Evolutionary conservation across 2,797 vertebrate species (phyloP).

Genomic region (Rhyacichthys aspro): DNA sequence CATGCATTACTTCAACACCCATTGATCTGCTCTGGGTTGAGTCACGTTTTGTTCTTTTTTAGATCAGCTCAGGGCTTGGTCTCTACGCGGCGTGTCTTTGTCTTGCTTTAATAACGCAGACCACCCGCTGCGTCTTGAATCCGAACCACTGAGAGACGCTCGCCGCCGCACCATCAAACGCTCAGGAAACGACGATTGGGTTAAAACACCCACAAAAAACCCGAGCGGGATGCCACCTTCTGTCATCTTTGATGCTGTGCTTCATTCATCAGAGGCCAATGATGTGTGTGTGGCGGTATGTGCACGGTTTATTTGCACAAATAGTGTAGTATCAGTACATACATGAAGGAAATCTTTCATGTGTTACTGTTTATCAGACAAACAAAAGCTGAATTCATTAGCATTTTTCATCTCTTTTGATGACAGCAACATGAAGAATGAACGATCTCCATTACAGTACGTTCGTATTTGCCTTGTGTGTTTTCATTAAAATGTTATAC

Average conservation of each 20-base stretch:
- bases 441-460: background rate
- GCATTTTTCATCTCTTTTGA: background rate
- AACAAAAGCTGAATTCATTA: slow-evolving; percentile 14
- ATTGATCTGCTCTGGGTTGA: background rate
- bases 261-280: slow-evolving; percentile 48
- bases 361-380: slow-evolving; percentile 24
- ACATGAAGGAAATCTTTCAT: slow-evolving; percentile 34
- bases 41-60: slow-evolving; percentile 33
- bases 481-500: too few relatives aligned
- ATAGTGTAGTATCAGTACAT: slow-evolving; percentile 18
- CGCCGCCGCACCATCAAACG: slow-evolving; percentile 41
- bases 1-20: slow-evolving; percentile 46
- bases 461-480: too few relatives aligned
- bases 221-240: too few relatives aligned
- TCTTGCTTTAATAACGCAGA: slow-evolving; percentile 42
- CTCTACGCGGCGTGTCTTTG: slow-evolving; percentile 38
- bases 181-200: slow-evolving; percentile 55
- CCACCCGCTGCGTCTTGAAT: slow-evolving; percentile 42
- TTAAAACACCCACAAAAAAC: slow-evolving; percentile 43
- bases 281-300: slow-evolving; percentile 15
- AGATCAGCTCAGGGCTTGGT: slow-evolving; percentile 48
- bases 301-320: slow-evolving; percentile 27
- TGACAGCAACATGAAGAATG: background rate
- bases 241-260: slow-evolving; percentile 54
- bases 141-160: slow-evolving; percentile 6